Evolutionary conservation across 2,113 vertebrate species (phyloP).

Genomic region (Malurus melanocephalus): DNA sequence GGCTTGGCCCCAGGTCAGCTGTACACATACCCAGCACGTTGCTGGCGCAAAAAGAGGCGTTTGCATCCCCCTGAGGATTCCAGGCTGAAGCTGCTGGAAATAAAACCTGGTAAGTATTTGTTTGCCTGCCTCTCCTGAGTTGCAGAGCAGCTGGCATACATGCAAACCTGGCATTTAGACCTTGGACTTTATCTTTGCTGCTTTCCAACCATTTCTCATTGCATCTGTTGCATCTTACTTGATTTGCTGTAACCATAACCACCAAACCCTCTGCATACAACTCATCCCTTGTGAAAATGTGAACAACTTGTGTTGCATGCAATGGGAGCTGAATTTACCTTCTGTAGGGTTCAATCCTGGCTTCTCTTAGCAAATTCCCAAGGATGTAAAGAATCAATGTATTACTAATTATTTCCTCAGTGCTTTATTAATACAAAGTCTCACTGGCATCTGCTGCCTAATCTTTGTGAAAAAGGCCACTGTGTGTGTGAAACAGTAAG

Average conservation of each 20-base stretch:
- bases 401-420: not conserved
- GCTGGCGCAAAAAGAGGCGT: conserved; percentile 95
- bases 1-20: conserved; percentile 91
- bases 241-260: not conserved
- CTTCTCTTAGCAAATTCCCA: not conserved
- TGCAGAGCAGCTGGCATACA: conserved; percentile 24
- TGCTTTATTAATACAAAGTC: not conserved
- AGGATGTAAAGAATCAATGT: not conserved
- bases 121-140: not conserved
- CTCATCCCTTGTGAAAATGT: not conserved
- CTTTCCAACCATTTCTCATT: not conserved
- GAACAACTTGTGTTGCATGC: not conserved
- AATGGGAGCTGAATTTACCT: not conserved
- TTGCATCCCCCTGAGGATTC: conserved; percentile 88
- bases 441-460: not conserved
- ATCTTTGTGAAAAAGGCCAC: not conserved
- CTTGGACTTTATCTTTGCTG: not conserved
- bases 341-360: not conserved
- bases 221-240: not conserved
- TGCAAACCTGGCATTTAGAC: conserved; percentile 4
- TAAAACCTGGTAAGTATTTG: conserved; percentile 84
- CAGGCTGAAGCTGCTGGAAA: conserved; percentile 87
- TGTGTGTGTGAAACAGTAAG: not conserved
- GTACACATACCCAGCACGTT: conserved; percentile 95
- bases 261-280: not conserved